These are phyloP conservation scores for Cataglyphis livida DNA, from an alignment of 2,888 invertebrate species.

Conservation along the genomic window DNA sequence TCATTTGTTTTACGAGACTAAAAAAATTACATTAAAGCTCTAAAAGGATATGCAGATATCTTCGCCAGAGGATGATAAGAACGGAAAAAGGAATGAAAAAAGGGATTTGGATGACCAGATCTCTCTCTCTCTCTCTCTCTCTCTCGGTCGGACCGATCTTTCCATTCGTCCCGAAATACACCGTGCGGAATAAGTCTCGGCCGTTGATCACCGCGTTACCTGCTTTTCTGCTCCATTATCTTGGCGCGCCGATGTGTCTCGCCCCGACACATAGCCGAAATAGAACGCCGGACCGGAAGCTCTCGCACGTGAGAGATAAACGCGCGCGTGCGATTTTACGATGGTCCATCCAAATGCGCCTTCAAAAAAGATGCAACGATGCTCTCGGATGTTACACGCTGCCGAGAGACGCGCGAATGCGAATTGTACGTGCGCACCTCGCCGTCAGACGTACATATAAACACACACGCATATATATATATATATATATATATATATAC, in stretches of 20 bases:
- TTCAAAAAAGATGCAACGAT: constrained; percentile 1
- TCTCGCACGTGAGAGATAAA: constrained; percentile 57
- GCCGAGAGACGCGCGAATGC: constrained; percentile 20
- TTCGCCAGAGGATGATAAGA: background rate
- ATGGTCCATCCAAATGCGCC: constrained; percentile 12
- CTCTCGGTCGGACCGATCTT: background rate
- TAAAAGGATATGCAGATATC: background rate
- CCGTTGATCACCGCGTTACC: constrained; percentile 59
- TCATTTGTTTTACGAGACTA: no score
- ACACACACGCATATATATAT: constrained; percentile 25
- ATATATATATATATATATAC: constrained; percentile 5
- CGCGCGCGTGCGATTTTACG: constrained; percentile 66
- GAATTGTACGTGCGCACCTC: no score
- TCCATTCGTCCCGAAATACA: constrained; percentile 48
- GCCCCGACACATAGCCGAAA: constrained; percentile 28
- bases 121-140: background rate
- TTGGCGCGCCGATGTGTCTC: constrained; percentile 46
- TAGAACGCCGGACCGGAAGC: constrained; percentile 36
- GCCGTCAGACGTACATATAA: constrained; percentile 43
- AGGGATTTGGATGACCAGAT: background rate
- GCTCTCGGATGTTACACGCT: background rate
- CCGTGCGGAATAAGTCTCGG: constrained; percentile 65
- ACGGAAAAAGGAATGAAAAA: background rate
- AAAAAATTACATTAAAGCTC: background rate
- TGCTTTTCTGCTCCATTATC: constrained; percentile 62